Conservation (phyloP, 1,140 invertebrate genomes). For the Ctenoplectra terminalis region DNA sequence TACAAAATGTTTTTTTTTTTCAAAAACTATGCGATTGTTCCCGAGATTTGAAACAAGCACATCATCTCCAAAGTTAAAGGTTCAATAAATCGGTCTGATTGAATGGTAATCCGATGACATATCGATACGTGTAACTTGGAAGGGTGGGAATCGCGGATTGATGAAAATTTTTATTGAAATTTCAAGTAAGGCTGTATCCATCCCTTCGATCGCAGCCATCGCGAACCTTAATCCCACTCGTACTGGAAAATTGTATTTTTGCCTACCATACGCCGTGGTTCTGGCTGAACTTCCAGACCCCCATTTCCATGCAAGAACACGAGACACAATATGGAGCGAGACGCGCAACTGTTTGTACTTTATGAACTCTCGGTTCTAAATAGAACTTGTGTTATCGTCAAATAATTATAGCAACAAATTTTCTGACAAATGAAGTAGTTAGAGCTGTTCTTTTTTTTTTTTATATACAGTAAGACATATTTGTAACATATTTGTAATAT, state of each 20-base stretch:
- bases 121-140: neutral
- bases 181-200: slow-evolving; percentile 30
- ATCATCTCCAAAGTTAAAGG: neutral
- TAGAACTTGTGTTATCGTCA: neutral
- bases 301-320: slow-evolving; percentile 50
- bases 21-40: too few species aligned
- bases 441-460: too few species aligned
- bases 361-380: neutral
- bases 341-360: neutral
- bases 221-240: slow-evolving; percentile 44
- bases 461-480: too few species aligned
- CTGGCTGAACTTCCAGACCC: slow-evolving; percentile 32
- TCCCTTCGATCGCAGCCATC: slow-evolving; percentile 17
- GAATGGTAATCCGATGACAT: slow-evolving; percentile 50
- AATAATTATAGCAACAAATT: too few species aligned
- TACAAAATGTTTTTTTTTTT: neutral
- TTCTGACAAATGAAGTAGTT: neutral
- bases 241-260: slow-evolving; percentile 59
- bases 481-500: too few species aligned
- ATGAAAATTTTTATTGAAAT: slow-evolving; percentile 69
- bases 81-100: slow-evolving; percentile 49
- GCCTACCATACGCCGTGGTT: slow-evolving; percentile 10
- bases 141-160: slow-evolving; percentile 18
- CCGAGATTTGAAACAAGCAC: neutral
- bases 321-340: slow-evolving; percentile 27